Evolutionary conservation across 2,888 invertebrate genomes (phyloP).

Genomic region (Seladonia tumulorum): DNA sequence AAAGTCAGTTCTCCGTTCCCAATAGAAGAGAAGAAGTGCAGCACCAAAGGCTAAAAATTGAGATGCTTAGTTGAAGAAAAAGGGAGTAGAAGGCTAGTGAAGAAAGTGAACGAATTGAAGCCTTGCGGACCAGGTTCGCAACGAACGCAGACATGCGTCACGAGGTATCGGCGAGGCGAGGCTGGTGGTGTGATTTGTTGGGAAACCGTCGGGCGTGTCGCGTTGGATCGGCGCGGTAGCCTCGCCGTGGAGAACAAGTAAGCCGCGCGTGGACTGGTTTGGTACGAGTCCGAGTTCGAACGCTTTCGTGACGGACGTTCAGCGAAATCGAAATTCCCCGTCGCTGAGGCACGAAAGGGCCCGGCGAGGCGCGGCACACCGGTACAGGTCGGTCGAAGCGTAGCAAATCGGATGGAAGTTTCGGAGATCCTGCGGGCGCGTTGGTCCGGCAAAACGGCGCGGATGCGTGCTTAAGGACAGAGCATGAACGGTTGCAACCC

Average conservation of each 20-base stretch:
- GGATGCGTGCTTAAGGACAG: constrained; percentile 75
- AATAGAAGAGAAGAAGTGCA: neutral
- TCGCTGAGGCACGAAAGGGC: constrained; percentile 13
- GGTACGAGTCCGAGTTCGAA: constrained; percentile 47
- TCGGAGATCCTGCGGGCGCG: constrained; percentile 72
- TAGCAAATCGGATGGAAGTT: constrained; percentile 70
- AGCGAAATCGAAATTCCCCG: constrained; percentile 64
- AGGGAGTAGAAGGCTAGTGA: neutral
- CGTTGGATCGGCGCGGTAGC: neutral
- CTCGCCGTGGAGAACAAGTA: neutral
- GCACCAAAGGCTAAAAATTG: neutral
- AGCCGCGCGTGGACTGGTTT: constrained; percentile 4
- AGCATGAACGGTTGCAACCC: constrained; percentile 78
- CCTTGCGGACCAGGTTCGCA: neutral
- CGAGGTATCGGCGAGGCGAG: neutral
- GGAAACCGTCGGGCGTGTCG: neutral
- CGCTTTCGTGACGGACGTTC: constrained; percentile 68
- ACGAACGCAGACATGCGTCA: neutral
- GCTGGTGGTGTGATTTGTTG: neutral
- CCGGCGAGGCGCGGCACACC: constrained; percentile 24
- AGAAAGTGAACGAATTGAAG: neutral
- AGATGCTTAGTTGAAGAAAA: neutral
- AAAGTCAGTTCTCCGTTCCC: too few relatives aligned
- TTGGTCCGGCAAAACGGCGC: constrained; percentile 77
- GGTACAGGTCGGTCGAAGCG: constrained; percentile 57